Evolutionary conservation across 1,140 invertebrate species (phyloP).

Genomic region (Diorhabda carinulata): DNA sequence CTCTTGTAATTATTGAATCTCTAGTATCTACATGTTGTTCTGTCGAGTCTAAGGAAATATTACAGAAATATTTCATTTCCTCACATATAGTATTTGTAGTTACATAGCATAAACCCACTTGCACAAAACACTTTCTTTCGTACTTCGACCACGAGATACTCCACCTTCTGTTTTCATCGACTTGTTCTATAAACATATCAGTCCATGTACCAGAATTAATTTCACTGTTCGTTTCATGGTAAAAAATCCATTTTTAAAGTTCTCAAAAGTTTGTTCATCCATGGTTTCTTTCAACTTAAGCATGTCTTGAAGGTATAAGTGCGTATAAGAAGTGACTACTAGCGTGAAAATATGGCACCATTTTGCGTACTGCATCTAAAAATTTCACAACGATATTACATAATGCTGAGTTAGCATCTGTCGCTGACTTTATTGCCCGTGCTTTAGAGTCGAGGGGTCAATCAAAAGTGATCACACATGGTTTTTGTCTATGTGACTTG

Average conservation of each 20-base stretch:
- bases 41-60: constrained; percentile 33
- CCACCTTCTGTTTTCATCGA: constrained; percentile 40
- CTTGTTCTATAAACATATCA: constrained; percentile 47
- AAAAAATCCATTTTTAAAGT: constrained; percentile 33
- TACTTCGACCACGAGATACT: constrained; percentile 34
- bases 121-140: constrained; percentile 24
- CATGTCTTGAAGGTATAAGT: too few species aligned
- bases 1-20: constrained; percentile 43
- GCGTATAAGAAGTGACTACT: constrained; percentile 49
- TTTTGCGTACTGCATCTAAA: constrained; percentile 40
- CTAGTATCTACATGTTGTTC: constrained; percentile 46
- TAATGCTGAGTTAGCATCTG: background rate
- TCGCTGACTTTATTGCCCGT: background rate
- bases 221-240: constrained; percentile 43
- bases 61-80: constrained; percentile 43
- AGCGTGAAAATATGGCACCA: constrained; percentile 50
- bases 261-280: constrained; percentile 6
- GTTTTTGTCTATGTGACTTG: background rate
- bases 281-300: background rate
- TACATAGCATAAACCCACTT: constrained; percentile 29
- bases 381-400: constrained; percentile 22
- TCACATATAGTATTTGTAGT: constrained; percentile 32
- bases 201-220: constrained; percentile 44
- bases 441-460: constrained; percentile 1
- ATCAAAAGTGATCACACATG: constrained; percentile 5